phyloP scores from a whole-genome alignment of 2,797 vertebrate genomes.

The Rhabdomys pumilio region DNA sequence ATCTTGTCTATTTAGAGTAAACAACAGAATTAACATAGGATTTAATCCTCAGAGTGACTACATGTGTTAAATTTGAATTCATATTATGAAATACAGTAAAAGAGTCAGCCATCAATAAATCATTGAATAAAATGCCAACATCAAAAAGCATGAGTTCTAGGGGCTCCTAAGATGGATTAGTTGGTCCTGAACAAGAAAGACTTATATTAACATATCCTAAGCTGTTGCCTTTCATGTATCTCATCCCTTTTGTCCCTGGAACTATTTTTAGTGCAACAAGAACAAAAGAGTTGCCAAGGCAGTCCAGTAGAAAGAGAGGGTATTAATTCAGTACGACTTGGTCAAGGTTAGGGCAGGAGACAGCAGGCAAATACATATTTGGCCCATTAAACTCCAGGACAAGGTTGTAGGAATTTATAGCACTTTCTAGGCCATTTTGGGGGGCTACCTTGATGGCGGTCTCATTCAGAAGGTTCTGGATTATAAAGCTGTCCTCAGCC shows the following conservation, averaged over 20 bases:
- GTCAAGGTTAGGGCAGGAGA: slow-evolving; percentile 84
- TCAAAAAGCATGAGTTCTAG: slow-evolving; percentile 82
- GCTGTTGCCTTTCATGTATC: slow-evolving; percentile 83
- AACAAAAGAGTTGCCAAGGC: slow-evolving; percentile 67
- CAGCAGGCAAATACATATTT: slow-evolving; percentile 67
- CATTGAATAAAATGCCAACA: slow-evolving; percentile 81
- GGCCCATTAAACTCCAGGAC: slow-evolving; percentile 67
- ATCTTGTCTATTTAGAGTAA: slow-evolving; percentile 66
- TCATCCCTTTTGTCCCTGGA: slow-evolving; percentile 83
- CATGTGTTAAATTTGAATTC: slow-evolving; percentile 72
- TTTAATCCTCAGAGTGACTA: slow-evolving; percentile 66
- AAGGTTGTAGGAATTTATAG: slow-evolving; percentile 67
- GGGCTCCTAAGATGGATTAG: slow-evolving; percentile 82
- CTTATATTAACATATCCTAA: slow-evolving; percentile 81
- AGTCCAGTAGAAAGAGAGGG: slow-evolving; percentile 77
- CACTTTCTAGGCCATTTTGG: not conserved
- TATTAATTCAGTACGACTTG: slow-evolving; percentile 79
- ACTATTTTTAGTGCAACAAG: slow-evolving; percentile 82
- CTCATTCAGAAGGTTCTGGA: slow-evolving; percentile 12
- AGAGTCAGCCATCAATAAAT: slow-evolving; percentile 73
- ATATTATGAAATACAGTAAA: slow-evolving; percentile 76
- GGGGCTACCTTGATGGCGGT: not conserved
- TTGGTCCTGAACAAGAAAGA: slow-evolving; percentile 82
- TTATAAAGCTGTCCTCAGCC: not conserved
- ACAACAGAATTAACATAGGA: slow-evolving; percentile 71